A percentile compares a stretch with the other conserved stretches of the same genome.
Evolutionary conservation across 2,797 vertebrate genomes (phyloP).

Genomic region (Helostoma temminkii): DNA sequence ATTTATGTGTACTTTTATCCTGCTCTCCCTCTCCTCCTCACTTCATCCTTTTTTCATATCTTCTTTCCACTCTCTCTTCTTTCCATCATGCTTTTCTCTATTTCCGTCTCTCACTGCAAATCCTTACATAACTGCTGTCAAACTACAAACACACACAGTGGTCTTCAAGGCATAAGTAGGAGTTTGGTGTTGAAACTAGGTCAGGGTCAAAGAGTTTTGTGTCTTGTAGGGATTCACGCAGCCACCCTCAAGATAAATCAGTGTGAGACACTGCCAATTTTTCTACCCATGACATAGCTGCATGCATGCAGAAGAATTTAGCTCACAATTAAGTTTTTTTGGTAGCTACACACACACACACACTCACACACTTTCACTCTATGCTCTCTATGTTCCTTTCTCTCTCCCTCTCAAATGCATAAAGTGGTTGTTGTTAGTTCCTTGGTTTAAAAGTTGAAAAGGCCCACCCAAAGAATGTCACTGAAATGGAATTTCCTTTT

Average conservation of each 20-base stretch:
- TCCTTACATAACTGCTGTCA: conserved; percentile 47
- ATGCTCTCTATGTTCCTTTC: no score
- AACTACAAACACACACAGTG: conserved; percentile 26
- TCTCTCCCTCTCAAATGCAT: neutral
- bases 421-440: conserved; percentile 22
- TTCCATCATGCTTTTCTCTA: conserved; percentile 4
- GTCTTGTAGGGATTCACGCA: conserved; percentile 15
- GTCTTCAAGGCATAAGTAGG: conserved; percentile 18
- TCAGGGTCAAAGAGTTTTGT: conserved; percentile 43
- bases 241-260: conserved; percentile 4
- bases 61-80: conserved; percentile 8
- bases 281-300: conserved; percentile 27
- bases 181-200: conserved; percentile 34
- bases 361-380: no score
- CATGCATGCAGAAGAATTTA: conserved; percentile 28
- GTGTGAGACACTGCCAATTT: conserved; percentile 1
- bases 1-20: conserved; percentile 26
- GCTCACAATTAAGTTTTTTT: conserved; percentile 19
- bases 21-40: conserved; percentile 7
- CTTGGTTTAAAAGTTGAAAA: conserved; percentile 47
- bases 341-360: conserved; percentile 9
- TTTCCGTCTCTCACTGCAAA: conserved; percentile 13
- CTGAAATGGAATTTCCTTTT: conserved; percentile 67
- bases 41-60: neutral
- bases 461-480: conserved; percentile 62